Percentiles rank a stretch among this genome's conserved stretches.
phyloP scores from a whole-genome alignment of 1,140 invertebrate genomes.

The Drosophila virilis region DNA sequence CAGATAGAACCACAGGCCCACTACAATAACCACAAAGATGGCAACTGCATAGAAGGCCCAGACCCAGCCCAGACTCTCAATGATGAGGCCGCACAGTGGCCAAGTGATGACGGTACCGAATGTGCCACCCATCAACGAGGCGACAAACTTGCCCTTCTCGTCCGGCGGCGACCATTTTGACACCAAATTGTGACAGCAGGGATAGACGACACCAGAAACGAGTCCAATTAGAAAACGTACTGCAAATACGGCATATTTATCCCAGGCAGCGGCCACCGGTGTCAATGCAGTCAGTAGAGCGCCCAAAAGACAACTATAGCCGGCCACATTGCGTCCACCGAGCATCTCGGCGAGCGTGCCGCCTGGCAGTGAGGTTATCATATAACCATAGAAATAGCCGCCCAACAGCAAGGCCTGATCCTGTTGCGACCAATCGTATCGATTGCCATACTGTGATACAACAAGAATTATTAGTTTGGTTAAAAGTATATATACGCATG shows the following conservation, averaged over 20 bases:
- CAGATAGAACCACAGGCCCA: constrained; percentile 87
- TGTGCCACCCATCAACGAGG: constrained; percentile 90
- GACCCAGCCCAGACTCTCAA: constrained; percentile 88
- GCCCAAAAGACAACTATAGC: constrained; percentile 85
- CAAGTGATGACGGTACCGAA: constrained; percentile 92
- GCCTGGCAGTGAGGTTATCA: constrained; percentile 87
- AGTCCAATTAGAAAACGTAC: constrained; percentile 88
- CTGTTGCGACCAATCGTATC: constrained; percentile 87
- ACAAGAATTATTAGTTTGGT: constrained; percentile 2
- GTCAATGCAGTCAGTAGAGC: constrained; percentile 89
- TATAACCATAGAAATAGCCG: constrained; percentile 89
- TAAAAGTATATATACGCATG: no score
- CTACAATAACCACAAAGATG: constrained; percentile 87
- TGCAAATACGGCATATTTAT: constrained; percentile 87
- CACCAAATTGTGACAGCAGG: constrained; percentile 89
- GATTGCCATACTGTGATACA: constrained; percentile 84
- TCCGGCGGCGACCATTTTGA: constrained; percentile 90
- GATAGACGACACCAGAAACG: constrained; percentile 89
- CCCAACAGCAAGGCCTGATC: constrained; percentile 88
- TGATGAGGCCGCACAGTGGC: constrained; percentile 88
- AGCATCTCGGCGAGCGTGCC: constrained; percentile 90
- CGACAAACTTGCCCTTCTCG: constrained; percentile 91
- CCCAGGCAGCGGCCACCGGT: constrained; percentile 87
- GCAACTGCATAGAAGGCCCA: constrained; percentile 90
- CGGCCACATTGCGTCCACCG: constrained; percentile 89